Base-by-base conservation (phyloP, 1,140 invertebrate species). In the Stegodyphus mimosarum region DNA sequence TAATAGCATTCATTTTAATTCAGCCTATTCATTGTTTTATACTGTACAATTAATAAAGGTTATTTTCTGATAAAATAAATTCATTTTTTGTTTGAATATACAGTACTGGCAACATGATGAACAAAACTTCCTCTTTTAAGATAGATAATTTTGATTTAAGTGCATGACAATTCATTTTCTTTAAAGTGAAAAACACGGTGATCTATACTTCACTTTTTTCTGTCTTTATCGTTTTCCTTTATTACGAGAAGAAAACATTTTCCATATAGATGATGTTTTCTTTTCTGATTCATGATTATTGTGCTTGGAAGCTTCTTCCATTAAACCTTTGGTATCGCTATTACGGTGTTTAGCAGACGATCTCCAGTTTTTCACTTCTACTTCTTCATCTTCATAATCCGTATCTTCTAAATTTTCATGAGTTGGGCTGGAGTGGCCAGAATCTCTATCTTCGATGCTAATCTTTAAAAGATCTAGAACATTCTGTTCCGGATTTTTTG, bases 401-500 rank as follows among this genome's bases (percentile, higher is more conserved):
- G 64, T 75, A 48, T 85, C 83, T 11, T 76, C 66, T n/a, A 72
- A 10, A 6, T 52, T 52, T 6, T 83, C 77, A 18, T 83, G 73
- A 13, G 78, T 76, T 18, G 87, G 87, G 60, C 87, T 87, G 71
- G 87, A 87, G 15, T 87, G 80, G 0, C 86, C 81, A 52, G 77
- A 86, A 86, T 86, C 87, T 7, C 72, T 60, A 17, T 87, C 83
- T n/a, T 87, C 86, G 51, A 77, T 81, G 33, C 79, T 79, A 52
- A 89, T 92, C 71, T 94, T 90, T 50, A 95, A 90, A 92, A 95
- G 94, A 88, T 94, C 94, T 83, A 95, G 89, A 89, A 94, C 94
- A 77, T 93, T 94, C 74, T 92, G 93, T 87, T 94, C 93, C 3
- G 33, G 33, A 15, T 92, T 92, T 70, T 91, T 91, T 69, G 90